These are phyloP conservation scores for Liodrosophila aerea DNA, from an alignment of 2,888 invertebrate genomes.

Conservation along the genomic window DNA sequence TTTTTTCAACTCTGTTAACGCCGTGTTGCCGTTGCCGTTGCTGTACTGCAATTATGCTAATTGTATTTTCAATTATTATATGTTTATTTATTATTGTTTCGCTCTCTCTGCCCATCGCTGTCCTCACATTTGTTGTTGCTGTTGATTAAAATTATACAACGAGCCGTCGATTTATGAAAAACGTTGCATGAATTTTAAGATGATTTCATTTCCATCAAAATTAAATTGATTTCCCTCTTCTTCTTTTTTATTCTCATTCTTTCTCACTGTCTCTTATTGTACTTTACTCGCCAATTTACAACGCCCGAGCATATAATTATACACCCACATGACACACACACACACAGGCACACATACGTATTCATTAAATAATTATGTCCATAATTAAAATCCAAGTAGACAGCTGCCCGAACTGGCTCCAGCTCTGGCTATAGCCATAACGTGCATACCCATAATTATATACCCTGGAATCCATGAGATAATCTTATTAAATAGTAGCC, in stretches of 20 bases:
- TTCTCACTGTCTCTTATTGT: constrained; percentile 7
- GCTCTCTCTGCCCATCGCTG: constrained; percentile 4
- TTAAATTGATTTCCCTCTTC: constrained; percentile 63
- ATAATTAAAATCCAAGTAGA: constrained; percentile 66
- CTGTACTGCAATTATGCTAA: constrained; percentile 68
- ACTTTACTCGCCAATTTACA: constrained; percentile 49
- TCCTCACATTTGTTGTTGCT: constrained; percentile 23
- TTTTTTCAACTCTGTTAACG: constrained; percentile 27
- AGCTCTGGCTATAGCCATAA: neutral
- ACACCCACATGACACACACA: constrained; percentile 41
- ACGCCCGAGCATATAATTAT: constrained; percentile 60
- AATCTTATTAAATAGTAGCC: constrained; percentile 39
- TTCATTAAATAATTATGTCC: constrained; percentile 73
- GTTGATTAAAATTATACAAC: constrained; percentile 71
- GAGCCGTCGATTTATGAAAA: constrained; percentile 63
- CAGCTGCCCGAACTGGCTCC: constrained; percentile 28
- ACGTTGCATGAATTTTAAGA: constrained; percentile 71
- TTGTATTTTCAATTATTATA: constrained; percentile 77
- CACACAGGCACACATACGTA: constrained; percentile 23
- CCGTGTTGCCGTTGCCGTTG: constrained; percentile 17
- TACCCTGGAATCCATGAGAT: constrained; percentile 41
- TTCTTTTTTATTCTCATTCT: constrained; percentile 5
- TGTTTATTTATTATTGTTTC: constrained; percentile 75
- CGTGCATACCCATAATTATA: constrained; percentile 40
- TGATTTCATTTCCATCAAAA: constrained; percentile 70